Base-by-base conservation (phyloP, 2,888 invertebrate genomes). In the Cylloceria caligata region DNA sequence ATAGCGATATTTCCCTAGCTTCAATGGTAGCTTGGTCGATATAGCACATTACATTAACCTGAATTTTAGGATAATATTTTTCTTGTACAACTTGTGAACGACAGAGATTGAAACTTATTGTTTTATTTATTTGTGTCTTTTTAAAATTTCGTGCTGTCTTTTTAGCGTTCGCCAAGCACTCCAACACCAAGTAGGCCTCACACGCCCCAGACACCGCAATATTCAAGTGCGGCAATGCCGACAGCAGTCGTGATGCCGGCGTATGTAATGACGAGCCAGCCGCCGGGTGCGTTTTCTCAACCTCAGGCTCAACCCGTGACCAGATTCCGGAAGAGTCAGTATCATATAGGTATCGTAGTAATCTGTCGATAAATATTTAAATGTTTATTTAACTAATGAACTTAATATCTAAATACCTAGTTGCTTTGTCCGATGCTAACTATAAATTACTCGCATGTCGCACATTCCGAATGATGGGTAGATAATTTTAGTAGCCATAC, bases 191-290 rank as follows among this genome's bases (percentile, higher is more conserved):
- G 93, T 90, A 95, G 96, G 85, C 97, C 97, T 45, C 97, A 97
- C 91, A 97, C 97, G 52, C 97, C 97, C 39, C 97, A 97, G 92
- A 97, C 97, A 42, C 97, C 97, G 30, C 91, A 94, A 92, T 95
- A 95, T 90, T 93, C 94, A 82, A 94, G 94, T 30, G 93, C 94
- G 84, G 88, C 91, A 52, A 92, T 92, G 92, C 89, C 90, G 47
- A 89, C 93, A 83, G 91, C 93, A 16, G 91, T 93, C 52, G 92
- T 93, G 27, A 93, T 94, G 92, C 90, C 93, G 77, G 91, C 93
- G 52, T 94, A 93, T 80, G 93, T 94, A 84, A 92, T 94, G 90
- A 92, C 93, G 60, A 93, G 93, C 88, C 94, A 93, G 88, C 93
- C 93, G 74, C 94, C 93, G 71, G 91, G 90, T 79, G 91, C 92